phyloP scores from a whole-genome alignment of 2,113 vertebrate genomes.

The Hemibagrus wyckioides region DNA sequence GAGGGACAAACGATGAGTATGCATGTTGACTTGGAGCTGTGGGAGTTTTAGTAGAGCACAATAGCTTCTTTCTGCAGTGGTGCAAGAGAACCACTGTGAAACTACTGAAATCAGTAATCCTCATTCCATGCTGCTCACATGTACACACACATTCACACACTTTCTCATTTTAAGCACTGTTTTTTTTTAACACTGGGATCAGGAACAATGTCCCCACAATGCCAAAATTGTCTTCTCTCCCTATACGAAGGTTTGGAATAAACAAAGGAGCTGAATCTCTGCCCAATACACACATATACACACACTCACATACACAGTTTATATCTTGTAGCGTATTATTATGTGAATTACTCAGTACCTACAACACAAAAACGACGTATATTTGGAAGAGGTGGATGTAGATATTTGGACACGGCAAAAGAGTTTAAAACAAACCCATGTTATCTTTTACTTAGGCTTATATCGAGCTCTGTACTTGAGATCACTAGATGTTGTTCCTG shows the following conservation, averaged over 20 bases:
- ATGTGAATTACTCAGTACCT: not conserved
- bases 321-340: not conserved
- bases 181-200: not conserved
- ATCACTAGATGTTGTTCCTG: too few species aligned
- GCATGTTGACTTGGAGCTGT: slow-evolving; percentile 43
- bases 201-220: not conserved
- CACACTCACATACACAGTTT: not conserved
- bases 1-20: slow-evolving; percentile 10
- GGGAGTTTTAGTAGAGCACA: slow-evolving; percentile 45
- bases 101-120: slow-evolving; percentile 68
- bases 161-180: not conserved
- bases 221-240: not conserved
- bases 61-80: slow-evolving; percentile 52
- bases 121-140: slow-evolving; percentile 12
- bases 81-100: slow-evolving; percentile 30
- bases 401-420: too few species aligned
- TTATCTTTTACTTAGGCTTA: too few species aligned
- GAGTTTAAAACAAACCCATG: too few species aligned
- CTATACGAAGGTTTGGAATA: not conserved
- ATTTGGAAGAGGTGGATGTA: too few species aligned
- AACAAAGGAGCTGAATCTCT: not conserved
- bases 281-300: not conserved
- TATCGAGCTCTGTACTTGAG: too few species aligned
- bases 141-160: slow-evolving; percentile 6
- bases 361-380: too few species aligned